phyloP scores from a whole-genome alignment of 2,797 vertebrate genomes.

The Thamnophis elegans region DNA sequence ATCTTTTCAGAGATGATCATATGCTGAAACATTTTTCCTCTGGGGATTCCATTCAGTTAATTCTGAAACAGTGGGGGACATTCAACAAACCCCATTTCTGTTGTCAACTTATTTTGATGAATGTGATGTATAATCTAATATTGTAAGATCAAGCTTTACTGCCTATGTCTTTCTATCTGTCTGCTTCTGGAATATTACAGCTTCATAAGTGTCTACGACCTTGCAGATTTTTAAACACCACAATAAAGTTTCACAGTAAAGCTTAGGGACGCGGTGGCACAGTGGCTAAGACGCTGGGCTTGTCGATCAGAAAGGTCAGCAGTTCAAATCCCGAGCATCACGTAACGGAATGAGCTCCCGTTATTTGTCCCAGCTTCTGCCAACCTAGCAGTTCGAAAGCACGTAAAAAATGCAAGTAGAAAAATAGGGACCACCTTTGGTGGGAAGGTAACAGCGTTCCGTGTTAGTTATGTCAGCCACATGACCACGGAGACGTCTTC shows the following conservation, averaged over 20 bases:
- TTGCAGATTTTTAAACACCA: not conserved
- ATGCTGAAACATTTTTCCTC: not conserved
- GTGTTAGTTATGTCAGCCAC: too few species aligned
- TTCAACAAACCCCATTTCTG: not conserved
- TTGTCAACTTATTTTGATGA: not conserved
- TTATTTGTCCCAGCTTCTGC: too few species aligned
- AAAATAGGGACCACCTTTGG: too few species aligned
- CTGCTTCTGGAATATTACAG: not conserved
- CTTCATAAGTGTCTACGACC: not conserved
- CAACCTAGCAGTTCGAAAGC: too few species aligned
- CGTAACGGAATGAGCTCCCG: too few species aligned
- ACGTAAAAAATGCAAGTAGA: too few species aligned
- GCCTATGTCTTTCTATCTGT: not conserved
- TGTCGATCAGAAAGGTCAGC: too few species aligned
- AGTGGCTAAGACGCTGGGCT: too few species aligned
- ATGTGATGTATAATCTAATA: not conserved
- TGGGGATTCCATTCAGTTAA: not conserved
- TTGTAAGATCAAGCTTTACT: not conserved
- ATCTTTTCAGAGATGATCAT: not conserved
- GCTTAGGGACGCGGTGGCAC: not conserved
- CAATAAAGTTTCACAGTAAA: not conserved
- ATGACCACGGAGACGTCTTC: too few species aligned
- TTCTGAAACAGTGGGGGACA: not conserved
- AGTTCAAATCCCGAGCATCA: too few species aligned
- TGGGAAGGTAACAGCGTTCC: too few species aligned